Evolutionary conservation across 2,888 invertebrate genomes (phyloP).

Genomic region (Ophion costatus): DNA sequence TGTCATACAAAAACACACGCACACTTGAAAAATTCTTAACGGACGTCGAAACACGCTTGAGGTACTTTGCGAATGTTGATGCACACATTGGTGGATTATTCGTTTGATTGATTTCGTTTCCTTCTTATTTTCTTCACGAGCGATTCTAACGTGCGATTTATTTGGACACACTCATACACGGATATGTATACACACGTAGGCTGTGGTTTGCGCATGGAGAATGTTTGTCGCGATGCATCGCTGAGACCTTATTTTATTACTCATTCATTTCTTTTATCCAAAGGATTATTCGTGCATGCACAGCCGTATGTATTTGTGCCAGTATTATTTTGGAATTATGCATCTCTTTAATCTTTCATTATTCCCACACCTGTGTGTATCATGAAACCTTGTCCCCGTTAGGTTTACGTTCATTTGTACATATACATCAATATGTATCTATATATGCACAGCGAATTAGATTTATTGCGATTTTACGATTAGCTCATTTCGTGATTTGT

Average conservation of each 20-base stretch:
- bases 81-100: constrained; percentile 44
- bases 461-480: constrained; percentile 37
- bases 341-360: constrained; percentile 79
- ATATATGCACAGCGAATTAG: constrained; percentile 59
- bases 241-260: constrained; percentile 38
- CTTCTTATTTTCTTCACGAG: constrained; percentile 24
- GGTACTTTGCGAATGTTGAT: constrained; percentile 52
- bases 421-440: constrained; percentile 18
- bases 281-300: constrained; percentile 57
- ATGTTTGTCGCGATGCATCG: constrained; percentile 61
- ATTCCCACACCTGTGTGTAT: constrained; percentile 55
- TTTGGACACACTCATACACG: constrained; percentile 12
- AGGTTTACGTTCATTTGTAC: constrained; percentile 55
- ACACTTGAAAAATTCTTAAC: constrained; percentile 7
- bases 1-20: background rate
- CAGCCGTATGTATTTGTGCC: constrained; percentile 52
- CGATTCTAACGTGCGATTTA: constrained; percentile 8
- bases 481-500: constrained; percentile 4
- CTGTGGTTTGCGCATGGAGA: constrained; percentile 63
- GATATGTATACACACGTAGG: constrained; percentile 50
- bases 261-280: constrained; percentile 25
- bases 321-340: constrained; percentile 72
- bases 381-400: constrained; percentile 36
- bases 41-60: constrained; percentile 57
- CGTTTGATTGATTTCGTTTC: constrained; percentile 12